Evolutionary conservation across 2,888 invertebrate genomes (phyloP), one percentile per base, ranked within the genome.

Genomic region (Anodontia alba): DNA sequence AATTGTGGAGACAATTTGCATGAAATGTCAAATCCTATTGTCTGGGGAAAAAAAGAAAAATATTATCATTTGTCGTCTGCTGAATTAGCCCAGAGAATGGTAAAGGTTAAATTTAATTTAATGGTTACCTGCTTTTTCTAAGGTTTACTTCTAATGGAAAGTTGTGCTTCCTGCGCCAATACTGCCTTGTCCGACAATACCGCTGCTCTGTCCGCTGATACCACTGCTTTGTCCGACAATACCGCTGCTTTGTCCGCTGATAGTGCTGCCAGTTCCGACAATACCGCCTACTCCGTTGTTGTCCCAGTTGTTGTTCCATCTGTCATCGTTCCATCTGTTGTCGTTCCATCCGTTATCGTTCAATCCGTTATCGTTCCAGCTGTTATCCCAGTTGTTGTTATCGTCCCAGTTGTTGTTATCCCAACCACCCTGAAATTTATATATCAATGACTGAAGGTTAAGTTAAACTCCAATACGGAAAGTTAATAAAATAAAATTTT

Each of bases 291-390:
- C 76, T 15, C 33, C 42, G 42, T 51, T 23, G n/a, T 51, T 42
- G 51, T 62, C 70, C 29, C 70, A 73, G 42, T 74, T 70, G n/a
- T 36, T 29, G 26, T 54, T 57, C 36, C 62, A 36, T 3, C 66
- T 33, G 20, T 74, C 26, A 15, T 38, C 20, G n/a, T 62, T 31
- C 23, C 38, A 49, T 17, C 49, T 23, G 26, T 43, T n/a, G 29
- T 72, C 17, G 17, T 62, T 74, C 8, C 79, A 74, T 15, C 74
- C 70, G 36, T 67, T 68, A 5, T 67, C 31, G 7, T 76, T 66
- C n/a, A 51, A 68, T 2, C 75, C 69, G 33, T 68, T 62, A 33
- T 51, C 42, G 17, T 23, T 29, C 0, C 75, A 70, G 20, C 42
- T n/a, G 17, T 23, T 67, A 26, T 73, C 80, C 36, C 46, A 38